phyloP scores from a whole-genome alignment of 1,140 invertebrate species.

The Adelges cooleyi region DNA sequence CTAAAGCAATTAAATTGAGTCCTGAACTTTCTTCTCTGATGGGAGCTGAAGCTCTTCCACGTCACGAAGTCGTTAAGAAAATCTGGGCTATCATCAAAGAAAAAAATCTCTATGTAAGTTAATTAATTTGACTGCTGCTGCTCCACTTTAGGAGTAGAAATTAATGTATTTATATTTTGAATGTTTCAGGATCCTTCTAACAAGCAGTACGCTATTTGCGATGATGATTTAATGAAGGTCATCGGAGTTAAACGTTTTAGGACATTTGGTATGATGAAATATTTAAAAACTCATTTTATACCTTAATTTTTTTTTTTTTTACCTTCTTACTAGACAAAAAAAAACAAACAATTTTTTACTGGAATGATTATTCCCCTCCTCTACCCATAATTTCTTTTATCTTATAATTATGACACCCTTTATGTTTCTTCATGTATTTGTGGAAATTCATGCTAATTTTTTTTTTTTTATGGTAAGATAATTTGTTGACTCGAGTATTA shows the following conservation, averaged over 20 bases:
- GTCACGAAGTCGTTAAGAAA: constrained; percentile 86
- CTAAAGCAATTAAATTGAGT: constrained; percentile 67
- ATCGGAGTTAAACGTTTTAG: constrained; percentile 82
- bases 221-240: constrained; percentile 77
- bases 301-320: constrained; percentile 31
- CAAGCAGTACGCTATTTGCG: constrained; percentile 86
- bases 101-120: constrained; percentile 66
- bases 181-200: constrained; percentile 70
- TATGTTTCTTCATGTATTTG: constrained; percentile 11
- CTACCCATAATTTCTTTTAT: not conserved
- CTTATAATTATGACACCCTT: not conserved
- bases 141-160: constrained; percentile 5
- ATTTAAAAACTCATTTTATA: constrained; percentile 79
- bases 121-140: not conserved
- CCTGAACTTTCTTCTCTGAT: constrained; percentile 74
- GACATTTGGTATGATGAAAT: constrained; percentile 92
- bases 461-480: constrained; percentile 3
- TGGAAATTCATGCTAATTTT: constrained; percentile 15
- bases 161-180: constrained; percentile 32
- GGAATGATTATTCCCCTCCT: not conserved
- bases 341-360: not conserved
- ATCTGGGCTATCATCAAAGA: constrained; percentile 89
- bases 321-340: not conserved
- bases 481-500: constrained; percentile 17
- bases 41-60: constrained; percentile 69